Base-by-base conservation (phyloP, 2,797 vertebrate genomes). In the Bradypodion pumilum region DNA sequence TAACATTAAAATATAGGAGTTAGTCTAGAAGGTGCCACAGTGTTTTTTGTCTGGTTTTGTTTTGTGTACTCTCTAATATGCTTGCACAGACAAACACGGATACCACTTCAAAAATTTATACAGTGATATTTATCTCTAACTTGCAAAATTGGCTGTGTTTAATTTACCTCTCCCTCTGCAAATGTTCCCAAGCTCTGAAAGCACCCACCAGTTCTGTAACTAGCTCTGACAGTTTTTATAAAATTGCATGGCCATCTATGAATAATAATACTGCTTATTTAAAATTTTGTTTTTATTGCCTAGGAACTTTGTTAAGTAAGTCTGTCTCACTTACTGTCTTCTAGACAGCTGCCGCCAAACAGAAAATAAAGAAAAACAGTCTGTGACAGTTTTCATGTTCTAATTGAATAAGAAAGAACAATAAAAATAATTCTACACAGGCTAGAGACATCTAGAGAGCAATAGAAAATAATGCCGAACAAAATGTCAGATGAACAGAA, bases 281-380 rank as follows among this genome's bases (percentile, higher is more conserved):
- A 65, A 81, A 75, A 73, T 60, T 81, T 60, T 60, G 59, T 59
- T 85, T 85, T 85, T 63, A 62, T 60, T 80, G 40, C 78, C 23
- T 2, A 25, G 23, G 9, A 80, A 76, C 52, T 81, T 81, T 56
- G 79, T 68, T 74, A 81, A 69, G 52, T n/a, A 81, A 62, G 85
- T 74, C 72, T 80, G 29, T 75, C 78, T 75, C 46, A 65, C 75
- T 73, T 79, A 79, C 52, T 85, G 29, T 85, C 40, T 75, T 37
- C 63, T 62, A 85, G 63, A 69, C 78, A 68, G 62, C 60, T 74
- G 29, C 37, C 85, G 80, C 37, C 25, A 44, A 69, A 16, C 3
- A 21, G 16, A 80, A 68, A 80, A 59, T 27, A 74, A 85, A 80
- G 37, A 85, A 80, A 85, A 85, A 74, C 66, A 12, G 13, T 74